A percentile compares a stretch with the other conserved stretches of the same genome.
Conservation (phyloP, 2,797 vertebrate genomes). For the Enteromius mattozi region DNA sequence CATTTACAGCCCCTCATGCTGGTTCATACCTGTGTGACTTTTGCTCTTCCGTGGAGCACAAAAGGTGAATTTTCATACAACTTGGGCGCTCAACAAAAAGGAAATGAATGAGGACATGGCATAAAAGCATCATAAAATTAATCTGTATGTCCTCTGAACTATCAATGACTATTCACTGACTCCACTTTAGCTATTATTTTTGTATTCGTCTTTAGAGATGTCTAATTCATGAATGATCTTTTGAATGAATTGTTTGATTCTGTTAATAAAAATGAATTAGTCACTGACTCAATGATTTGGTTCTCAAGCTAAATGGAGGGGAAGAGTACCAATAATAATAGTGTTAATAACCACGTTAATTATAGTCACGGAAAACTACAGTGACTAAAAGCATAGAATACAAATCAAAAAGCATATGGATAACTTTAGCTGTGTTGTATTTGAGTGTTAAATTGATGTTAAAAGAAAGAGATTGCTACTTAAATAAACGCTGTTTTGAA, state of each 20-base stretch:
- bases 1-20: not conserved
- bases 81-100: not conserved
- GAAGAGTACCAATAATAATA: not conserved
- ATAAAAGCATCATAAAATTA: not conserved
- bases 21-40: not conserved
- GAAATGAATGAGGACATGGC: not conserved
- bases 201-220: not conserved
- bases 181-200: not conserved
- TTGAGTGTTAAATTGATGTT: too few species aligned
- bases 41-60: not conserved
- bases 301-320: not conserved
- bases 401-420: not conserved
- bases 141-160: not conserved
- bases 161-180: not conserved
- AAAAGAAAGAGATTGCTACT: not conserved
- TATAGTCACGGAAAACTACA: not conserved
- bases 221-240: not conserved
- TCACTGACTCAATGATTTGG: not conserved
- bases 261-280: not conserved
- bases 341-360: not conserved
- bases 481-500: not conserved
- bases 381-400: not conserved
- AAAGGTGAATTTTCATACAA: not conserved
- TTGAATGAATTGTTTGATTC: not conserved
- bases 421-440: not conserved